These are phyloP conservation scores for Amblyopsis hoosieri DNA, from an alignment of 2,797 vertebrate genomes.

Conservation along the genomic window DNA sequence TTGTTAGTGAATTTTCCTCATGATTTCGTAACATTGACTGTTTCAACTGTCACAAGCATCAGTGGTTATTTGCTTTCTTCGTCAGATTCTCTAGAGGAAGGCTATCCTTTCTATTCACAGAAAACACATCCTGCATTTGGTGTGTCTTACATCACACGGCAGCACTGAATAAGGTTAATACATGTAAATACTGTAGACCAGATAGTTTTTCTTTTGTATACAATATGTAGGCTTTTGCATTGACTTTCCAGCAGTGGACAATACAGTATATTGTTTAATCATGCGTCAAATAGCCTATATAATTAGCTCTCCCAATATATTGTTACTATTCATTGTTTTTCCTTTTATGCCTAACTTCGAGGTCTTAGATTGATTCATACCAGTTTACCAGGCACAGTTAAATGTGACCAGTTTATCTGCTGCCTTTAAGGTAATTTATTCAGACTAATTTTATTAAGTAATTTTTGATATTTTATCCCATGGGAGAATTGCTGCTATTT, in stretches of 20 bases:
- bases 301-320: conserved; percentile 2
- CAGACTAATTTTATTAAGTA: neutral
- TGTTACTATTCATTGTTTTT: conserved; percentile 12
- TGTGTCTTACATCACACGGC: conserved; percentile 33
- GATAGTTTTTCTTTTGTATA: conserved; percentile 39
- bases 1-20: conserved; percentile 77
- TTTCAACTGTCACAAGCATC: conserved; percentile 69
- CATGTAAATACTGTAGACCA: conserved; percentile 42
- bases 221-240: conserved; percentile 2
- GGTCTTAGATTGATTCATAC: neutral
- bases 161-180: conserved; percentile 41
- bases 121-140: conserved; percentile 47
- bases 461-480: neutral
- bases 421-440: conserved; percentile 1
- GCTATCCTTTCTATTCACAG: conserved; percentile 45
- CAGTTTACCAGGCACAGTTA: neutral
- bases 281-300: neutral
- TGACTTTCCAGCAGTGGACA: conserved; percentile 38
- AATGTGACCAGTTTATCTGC: neutral
- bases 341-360: conserved; percentile 16
- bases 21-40: conserved; percentile 68
- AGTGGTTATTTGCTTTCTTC: conserved; percentile 70
- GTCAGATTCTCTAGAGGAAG: conserved; percentile 47
- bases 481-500: neutral
- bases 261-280: conserved; percentile 12